A percentile compares a stretch with the other conserved stretches of the same genome.
phyloP scores from a whole-genome alignment of 2,113 vertebrate genomes.

The Capreolus pygargus region DNA sequence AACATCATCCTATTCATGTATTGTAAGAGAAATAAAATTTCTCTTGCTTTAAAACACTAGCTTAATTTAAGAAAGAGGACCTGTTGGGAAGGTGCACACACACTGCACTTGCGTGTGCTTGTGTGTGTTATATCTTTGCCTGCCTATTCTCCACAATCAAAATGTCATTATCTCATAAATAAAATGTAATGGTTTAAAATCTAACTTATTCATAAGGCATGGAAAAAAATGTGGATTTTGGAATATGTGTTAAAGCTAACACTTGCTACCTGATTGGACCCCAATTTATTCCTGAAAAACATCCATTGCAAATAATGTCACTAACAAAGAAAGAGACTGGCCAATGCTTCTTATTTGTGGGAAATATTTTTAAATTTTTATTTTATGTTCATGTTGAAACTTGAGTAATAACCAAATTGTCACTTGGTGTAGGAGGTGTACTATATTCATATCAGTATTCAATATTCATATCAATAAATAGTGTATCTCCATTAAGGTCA shows the following conservation, averaged over 20 bases:
- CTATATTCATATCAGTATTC: not conserved
- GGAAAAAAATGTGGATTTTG: not conserved
- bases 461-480: not conserved
- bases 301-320: not conserved
- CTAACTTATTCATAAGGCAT: not conserved
- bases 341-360: slow-evolving; percentile 30
- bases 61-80: not conserved
- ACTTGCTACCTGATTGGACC: not conserved
- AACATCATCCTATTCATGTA: not conserved
- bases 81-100: not conserved
- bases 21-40: not conserved
- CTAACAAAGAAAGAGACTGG: not conserved
- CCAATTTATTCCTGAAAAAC: not conserved
- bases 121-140: rapidly evolving
- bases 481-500: not conserved
- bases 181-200: not conserved
- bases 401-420: not conserved
- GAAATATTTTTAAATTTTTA: not conserved
- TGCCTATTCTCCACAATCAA: not conserved
- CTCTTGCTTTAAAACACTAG: not conserved
- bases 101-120: rapidly evolving
- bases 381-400: not conserved
- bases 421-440: not conserved
- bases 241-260: not conserved
- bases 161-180: not conserved